phyloP scores from a whole-genome alignment of 2,797 vertebrate genomes.

The Syngnathus acus region DNA sequence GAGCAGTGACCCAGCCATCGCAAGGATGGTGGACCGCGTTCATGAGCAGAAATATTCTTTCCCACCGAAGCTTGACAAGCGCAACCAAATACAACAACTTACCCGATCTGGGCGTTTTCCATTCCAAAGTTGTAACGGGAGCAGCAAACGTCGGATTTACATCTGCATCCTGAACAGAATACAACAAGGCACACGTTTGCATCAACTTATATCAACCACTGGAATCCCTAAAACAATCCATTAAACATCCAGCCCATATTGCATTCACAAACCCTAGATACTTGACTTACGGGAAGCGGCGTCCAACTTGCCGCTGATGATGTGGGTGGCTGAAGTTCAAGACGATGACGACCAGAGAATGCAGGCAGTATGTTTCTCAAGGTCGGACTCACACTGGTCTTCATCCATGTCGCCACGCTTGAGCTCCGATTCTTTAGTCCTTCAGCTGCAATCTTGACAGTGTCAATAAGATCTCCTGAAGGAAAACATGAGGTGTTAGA shows the following conservation, averaged over 20 bases:
- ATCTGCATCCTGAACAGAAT: conserved; percentile 40
- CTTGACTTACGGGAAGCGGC: conserved; percentile 41
- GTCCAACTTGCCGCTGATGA: conserved; percentile 47
- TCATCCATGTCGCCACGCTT: conserved; percentile 69
- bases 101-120: conserved; percentile 71
- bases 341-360: conserved; percentile 39
- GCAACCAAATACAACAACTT: conserved; percentile 8
- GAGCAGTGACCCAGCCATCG: conserved; percentile 55
- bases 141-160: conserved; percentile 57
- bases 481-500: not conserved
- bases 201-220: not conserved
- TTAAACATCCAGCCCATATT: too few species aligned
- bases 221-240: too few species aligned
- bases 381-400: conserved; percentile 59
- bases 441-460: conserved; percentile 68
- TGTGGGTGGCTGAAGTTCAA: conserved; percentile 31
- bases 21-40: conserved; percentile 13
- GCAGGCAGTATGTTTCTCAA: conserved; percentile 58
- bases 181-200: conserved; percentile 11
- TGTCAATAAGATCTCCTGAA: conserved; percentile 67
- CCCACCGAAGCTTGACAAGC: not conserved
- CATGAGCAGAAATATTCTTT: not conserved
- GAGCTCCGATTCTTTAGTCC: conserved; percentile 69
- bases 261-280: not conserved
- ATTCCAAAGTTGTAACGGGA: conserved; percentile 61